Percentiles rank a stretch among this genome's conserved stretches.
These are phyloP conservation scores for Phthorimaea operculella DNA, from an alignment of 1,140 invertebrate species.

Conservation along the genomic window DNA sequence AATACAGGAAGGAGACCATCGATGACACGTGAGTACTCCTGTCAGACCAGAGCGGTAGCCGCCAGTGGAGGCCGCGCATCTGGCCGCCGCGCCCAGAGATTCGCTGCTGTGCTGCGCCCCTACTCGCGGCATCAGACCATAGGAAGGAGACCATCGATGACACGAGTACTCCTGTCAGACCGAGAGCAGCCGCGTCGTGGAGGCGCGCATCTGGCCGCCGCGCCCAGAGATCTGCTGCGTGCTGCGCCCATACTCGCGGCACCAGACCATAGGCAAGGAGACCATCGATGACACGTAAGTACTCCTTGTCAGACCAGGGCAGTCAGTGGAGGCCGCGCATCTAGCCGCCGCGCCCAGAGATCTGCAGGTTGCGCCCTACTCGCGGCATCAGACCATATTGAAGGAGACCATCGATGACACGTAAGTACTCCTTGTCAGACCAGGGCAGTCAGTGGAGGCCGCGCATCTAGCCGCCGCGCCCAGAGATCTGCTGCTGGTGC, in stretches of 20 bases:
- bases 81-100: no score
- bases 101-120: no score
- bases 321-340: constrained; percentile 93
- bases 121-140: no score
- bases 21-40: constrained; percentile 79
- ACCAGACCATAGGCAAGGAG: constrained; percentile 84
- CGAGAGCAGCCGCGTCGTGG: constrained; percentile 90
- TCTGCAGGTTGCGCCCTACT: constrained; percentile 88
- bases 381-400: constrained; percentile 80
- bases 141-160: no score
- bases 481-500: no score
- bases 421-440: no score
- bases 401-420: constrained; percentile 82
- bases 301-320: no score
- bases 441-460: no score
- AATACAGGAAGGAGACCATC: constrained; percentile 82
- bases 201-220: constrained; percentile 88
- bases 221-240: constrained; percentile 86
- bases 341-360: constrained; percentile 84
- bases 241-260: constrained; percentile 82
- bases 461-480: no score
- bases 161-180: no score
- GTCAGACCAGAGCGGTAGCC: no score
- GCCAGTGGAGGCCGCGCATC: no score
- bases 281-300: constrained; percentile 81